Evolutionary conservation across 2,888 invertebrate species (phyloP), one percentile per base, ranked within the genome.

Genomic region (Venusia cambrica): DNA sequence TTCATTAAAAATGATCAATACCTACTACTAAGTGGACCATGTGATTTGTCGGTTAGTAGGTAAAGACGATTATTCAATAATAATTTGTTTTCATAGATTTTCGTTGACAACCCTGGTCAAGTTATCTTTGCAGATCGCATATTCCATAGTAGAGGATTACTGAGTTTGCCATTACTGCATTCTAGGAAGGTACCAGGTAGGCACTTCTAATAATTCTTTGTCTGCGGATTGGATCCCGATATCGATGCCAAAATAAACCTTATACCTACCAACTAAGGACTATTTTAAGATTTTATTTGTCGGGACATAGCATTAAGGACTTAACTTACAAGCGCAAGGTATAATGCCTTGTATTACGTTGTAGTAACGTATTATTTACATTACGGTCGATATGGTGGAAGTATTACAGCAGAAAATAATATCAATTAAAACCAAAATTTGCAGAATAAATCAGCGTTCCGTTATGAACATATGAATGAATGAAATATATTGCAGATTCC

Each of bases 111-210:
- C 84, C 84, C 83, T 83, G 51, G 26, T 29, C 38, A 55, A 54
- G 61, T 72, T 73, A 76, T 76, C 76, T 73, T 73, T 72, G 74
- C 73, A 73, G 73, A 77, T 79, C 78, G 73, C 69, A 68, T 74
- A 71, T 78, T 79, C 73, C 68, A 56, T 65, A 67, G 76, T 71
- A 76, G 71, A 77, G 80, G 83, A 83, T 84, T 83, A 81, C 68
- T 30, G 58, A 63, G 67, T 74, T 75, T 71, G 67, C 73, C 63
- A 80, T 84, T 83, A 79, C 76, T 66, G 73, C 57, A 58, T 87
- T 84, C 85, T 73, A 63, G 73, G 85, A 87, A 85, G 83, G 79
- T 73, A 73, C 51, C 80, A 85, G 84, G 83, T 83, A 84, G 76
- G 62, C 59, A 60, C 45, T 59, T 52, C 51, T 53, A 60, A 60